Conservation (phyloP, 2,113 vertebrate species). For the Oriolus oriolus region DNA sequence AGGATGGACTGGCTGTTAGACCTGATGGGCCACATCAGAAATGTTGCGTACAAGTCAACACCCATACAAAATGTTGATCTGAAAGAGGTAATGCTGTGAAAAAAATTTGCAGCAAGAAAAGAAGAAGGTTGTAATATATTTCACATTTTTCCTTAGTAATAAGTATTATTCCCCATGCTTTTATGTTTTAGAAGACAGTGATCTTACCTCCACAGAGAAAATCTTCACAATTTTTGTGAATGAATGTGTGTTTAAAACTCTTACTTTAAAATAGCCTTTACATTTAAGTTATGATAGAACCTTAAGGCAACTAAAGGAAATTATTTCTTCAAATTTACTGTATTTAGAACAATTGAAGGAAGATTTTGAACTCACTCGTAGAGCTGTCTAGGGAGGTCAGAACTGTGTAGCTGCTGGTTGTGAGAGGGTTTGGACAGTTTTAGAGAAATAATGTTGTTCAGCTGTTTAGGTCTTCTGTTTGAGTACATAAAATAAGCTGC, state of each 20-base stretch:
- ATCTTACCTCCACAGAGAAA: not conserved
- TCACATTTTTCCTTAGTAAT: not conserved
- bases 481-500: not conserved
- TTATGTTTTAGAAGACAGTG: not conserved
- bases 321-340: not conserved
- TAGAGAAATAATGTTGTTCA: not conserved
- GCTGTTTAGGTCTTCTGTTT: not conserved
- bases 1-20: constrained; percentile 92
- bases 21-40: constrained; percentile 88
- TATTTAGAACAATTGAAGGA: not conserved
- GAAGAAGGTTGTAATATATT: not conserved
- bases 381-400: not conserved
- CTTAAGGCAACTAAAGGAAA: not conserved
- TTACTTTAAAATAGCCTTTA: not conserved
- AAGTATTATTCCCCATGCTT: not conserved
- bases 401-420: not conserved
- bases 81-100: constrained; percentile 74
- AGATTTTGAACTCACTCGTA: not conserved
- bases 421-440: not conserved
- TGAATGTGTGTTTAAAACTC: not conserved
- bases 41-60: constrained; percentile 72
- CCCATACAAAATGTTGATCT: constrained; percentile 53
- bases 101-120: not conserved
- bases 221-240: not conserved
- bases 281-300: not conserved